Conservation (phyloP, 2,113 vertebrate genomes). For the Pterophyllum scalare region DNA sequence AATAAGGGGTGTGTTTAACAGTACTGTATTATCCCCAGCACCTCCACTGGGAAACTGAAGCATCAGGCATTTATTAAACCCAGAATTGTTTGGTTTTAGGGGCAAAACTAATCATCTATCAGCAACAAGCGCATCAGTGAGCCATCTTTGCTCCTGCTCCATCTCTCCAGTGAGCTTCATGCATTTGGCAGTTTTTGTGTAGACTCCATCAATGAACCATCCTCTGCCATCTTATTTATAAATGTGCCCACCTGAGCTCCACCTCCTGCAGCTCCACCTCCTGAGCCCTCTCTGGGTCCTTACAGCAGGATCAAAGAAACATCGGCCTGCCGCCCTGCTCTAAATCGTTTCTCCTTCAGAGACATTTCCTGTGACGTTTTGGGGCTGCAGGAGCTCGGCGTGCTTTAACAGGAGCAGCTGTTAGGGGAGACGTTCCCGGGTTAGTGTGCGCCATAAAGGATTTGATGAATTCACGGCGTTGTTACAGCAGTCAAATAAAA, state of each 20-base stretch:
- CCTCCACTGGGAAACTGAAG: background rate
- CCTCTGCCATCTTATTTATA: too few relatives aligned
- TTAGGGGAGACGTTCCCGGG: slow-evolving; percentile 39
- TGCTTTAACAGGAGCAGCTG: slow-evolving; percentile 61
- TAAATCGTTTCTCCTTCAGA: background rate
- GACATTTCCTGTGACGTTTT: background rate
- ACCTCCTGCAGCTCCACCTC: background rate
- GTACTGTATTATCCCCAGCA: background rate
- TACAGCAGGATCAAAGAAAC: too few relatives aligned
- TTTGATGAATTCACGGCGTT: slow-evolving; percentile 65
- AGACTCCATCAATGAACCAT: too few relatives aligned
- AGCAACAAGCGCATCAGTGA: background rate
- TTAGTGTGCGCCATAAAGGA: slow-evolving; percentile 51
- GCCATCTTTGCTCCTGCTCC: too few relatives aligned
- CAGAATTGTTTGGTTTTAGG: too few relatives aligned
- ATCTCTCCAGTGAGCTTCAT: too few relatives aligned
- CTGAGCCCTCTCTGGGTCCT: background rate
- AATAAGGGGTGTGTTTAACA: background rate
- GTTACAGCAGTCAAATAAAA: slow-evolving; percentile 71
- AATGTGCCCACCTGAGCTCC: too few relatives aligned
- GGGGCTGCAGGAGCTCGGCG: background rate
- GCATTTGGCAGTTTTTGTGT: too few relatives aligned
- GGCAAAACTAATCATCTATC: background rate
- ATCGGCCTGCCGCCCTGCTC: background rate
- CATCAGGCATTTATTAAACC: background rate